Conservation (phyloP, 1,140 invertebrate genomes). For the Colletes gigas region DNA sequence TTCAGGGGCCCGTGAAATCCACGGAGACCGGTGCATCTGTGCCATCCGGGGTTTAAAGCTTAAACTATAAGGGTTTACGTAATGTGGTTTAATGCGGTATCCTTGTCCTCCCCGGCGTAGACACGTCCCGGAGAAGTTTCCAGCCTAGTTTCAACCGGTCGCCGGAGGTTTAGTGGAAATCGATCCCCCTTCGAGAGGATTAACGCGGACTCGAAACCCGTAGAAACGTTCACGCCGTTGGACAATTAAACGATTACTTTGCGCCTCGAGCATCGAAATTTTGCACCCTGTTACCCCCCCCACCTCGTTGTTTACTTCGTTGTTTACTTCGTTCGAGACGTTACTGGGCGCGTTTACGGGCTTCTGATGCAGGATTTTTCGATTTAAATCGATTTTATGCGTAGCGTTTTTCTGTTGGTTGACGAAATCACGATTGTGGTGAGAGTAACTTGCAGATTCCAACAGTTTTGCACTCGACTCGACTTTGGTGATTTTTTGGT, state of each 20-base stretch:
- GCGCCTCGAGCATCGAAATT: too few relatives aligned
- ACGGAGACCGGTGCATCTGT: slow-evolving; percentile 50
- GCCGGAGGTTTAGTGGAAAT: slow-evolving; percentile 23
- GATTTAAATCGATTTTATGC: too few relatives aligned
- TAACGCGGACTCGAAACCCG: slow-evolving; percentile 15
- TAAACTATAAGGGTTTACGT: slow-evolving; percentile 66
- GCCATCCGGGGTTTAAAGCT: slow-evolving; percentile 53
- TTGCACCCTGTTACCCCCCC: background rate
- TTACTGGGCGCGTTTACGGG: too few relatives aligned
- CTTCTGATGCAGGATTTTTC: too few relatives aligned
- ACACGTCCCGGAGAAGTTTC: slow-evolving; percentile 36
- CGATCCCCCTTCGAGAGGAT: slow-evolving; percentile 42
- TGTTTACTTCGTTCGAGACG: background rate
- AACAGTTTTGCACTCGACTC: too few relatives aligned
- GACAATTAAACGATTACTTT: slow-evolving; percentile 22
- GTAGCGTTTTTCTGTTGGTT: background rate
- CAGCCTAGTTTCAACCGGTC: slow-evolving; percentile 44
- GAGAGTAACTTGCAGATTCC: too few relatives aligned
- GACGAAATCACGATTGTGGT: too few relatives aligned
- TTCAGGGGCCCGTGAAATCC: slow-evolving; percentile 52
- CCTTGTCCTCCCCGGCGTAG: slow-evolving; percentile 52
- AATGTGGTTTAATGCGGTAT: slow-evolving; percentile 67
- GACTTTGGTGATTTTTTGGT: too few relatives aligned
- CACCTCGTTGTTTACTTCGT: background rate
- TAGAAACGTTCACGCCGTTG: background rate